Base-by-base conservation (phyloP, 2,797 vertebrate genomes). In the Poeciliopsis presidionis region DNA sequence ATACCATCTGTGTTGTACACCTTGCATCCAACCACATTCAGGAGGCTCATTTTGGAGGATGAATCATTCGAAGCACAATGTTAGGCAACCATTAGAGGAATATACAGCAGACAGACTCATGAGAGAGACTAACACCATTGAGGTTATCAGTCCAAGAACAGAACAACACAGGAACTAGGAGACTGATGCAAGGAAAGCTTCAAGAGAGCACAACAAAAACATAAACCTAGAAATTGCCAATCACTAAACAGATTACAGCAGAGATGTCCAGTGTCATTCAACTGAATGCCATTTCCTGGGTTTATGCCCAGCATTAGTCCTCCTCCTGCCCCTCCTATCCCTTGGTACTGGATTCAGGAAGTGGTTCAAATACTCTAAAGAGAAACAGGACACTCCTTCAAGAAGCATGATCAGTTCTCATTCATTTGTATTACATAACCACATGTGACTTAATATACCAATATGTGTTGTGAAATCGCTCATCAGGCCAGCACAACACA, bases 31-130 rank as follows among this genome's bases (percentile, higher is more conserved):
- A 75, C 86, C 63, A 77, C 74, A 74, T 78, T 85, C 70, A 76
- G 72, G 53, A 43, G 72, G 55, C 11, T 81, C 25, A 39, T 20
- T 30, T 59, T 69, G 75, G 73, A 55, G 53, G 76, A 39, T 85
- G 81, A 91, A 49, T 93, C 79, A 84, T 49, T 77, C 55, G 75
- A 82, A 83, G 45, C 43, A 70, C 43, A 78, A 28, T 6, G 22
- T 77, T 74, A n/a, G 59, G 70, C 71, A 1, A 70, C 11, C 7
- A 45, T 7, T 33, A 78, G 49, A 61, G 18, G 59, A 75, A 74
- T 30, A 67, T 39, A 46, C 28, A 69, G 14, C 16, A 57, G 41
- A 43, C 11, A 4, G 53, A 28, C 33, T 33, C 11, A 1, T 41
- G 49, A 25, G 25, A 3, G 6, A 22, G 25, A 75, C 72, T 55